Conservation (phyloP, 2,888 invertebrate genomes). For the Dexiosoma caninum region DNA sequence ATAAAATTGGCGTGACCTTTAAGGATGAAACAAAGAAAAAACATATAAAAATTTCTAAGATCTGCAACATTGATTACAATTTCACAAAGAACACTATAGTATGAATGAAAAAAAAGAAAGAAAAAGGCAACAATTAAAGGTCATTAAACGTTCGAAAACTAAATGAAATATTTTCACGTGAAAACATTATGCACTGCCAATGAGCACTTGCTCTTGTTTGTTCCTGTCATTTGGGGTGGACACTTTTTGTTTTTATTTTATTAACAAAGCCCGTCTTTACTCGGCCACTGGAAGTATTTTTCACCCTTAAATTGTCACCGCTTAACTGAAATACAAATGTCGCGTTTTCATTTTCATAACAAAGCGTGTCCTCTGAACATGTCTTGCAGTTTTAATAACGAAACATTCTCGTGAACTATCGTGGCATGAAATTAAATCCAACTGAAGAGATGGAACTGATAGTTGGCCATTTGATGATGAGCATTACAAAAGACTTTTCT, state of each 20-base stretch:
- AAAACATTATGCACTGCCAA: neutral
- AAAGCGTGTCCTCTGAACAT: conserved; percentile 9
- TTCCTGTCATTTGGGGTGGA: neutral
- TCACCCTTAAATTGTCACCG: conserved; percentile 45
- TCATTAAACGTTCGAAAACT: conserved; percentile 67
- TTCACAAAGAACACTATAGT: conserved; percentile 3
- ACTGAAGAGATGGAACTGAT: conserved; percentile 53
- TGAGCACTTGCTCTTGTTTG: neutral
- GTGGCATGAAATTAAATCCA: conserved; percentile 75
- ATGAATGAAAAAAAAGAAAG: conserved; percentile 54
- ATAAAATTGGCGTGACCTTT: conserved; percentile 66
- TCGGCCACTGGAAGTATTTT: neutral
- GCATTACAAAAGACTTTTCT: conserved; percentile 61
- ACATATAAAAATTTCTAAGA: conserved; percentile 38
- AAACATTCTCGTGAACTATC: conserved; percentile 51
- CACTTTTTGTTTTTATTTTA: neutral
- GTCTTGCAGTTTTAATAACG: conserved; percentile 22
- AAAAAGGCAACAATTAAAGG: conserved; percentile 67
- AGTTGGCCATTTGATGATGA: conserved; percentile 55
- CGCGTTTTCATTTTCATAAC: neutral
- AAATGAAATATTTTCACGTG: conserved; percentile 12
- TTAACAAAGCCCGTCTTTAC: neutral
- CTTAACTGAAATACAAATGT: neutral
- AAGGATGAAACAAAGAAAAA: conserved; percentile 18
- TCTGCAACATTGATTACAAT: conserved; percentile 38